Conservation (phyloP, 2,113 vertebrate species). For the Butastur rufipennis region DNA sequence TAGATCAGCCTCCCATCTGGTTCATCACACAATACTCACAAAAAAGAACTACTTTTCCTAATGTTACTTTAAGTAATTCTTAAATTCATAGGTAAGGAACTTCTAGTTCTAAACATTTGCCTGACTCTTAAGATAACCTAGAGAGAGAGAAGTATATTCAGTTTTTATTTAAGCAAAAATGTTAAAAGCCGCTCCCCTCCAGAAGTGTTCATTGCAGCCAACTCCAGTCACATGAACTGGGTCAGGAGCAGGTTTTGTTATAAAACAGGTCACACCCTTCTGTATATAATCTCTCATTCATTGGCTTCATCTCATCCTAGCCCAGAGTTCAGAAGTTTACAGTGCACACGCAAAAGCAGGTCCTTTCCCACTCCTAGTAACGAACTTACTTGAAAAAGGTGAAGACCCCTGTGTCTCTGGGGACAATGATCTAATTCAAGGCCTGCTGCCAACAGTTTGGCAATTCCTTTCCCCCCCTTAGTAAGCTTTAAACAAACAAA, state of each 20-base stretch:
- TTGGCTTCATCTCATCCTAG: background rate
- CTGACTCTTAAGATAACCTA: background rate
- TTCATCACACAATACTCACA: background rate
- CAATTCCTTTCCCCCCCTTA: background rate
- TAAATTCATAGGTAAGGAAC: background rate
- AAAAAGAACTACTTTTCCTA: background rate
- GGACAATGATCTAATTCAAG: constrained; percentile 31
- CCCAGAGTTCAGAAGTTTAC: background rate
- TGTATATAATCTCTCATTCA: background rate
- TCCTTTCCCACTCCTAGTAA: background rate
- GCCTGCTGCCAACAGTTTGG: constrained; percentile 3
- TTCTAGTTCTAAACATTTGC: background rate
- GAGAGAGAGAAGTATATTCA: background rate
- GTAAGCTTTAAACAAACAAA: background rate
- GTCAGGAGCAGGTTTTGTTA: background rate
- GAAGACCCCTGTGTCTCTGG: background rate
- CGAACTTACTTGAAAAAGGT: background rate
- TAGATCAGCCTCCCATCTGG: background rate
- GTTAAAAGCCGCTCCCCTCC: background rate
- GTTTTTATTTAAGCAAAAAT: background rate
- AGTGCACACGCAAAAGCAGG: background rate
- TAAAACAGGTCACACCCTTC: constrained; percentile 22
- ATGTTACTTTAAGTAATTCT: background rate
- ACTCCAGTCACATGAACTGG: background rate
- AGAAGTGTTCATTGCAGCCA: background rate